Conservation (phyloP, 2,797 vertebrate species). For the Pelochelys cantorii region DNA sequence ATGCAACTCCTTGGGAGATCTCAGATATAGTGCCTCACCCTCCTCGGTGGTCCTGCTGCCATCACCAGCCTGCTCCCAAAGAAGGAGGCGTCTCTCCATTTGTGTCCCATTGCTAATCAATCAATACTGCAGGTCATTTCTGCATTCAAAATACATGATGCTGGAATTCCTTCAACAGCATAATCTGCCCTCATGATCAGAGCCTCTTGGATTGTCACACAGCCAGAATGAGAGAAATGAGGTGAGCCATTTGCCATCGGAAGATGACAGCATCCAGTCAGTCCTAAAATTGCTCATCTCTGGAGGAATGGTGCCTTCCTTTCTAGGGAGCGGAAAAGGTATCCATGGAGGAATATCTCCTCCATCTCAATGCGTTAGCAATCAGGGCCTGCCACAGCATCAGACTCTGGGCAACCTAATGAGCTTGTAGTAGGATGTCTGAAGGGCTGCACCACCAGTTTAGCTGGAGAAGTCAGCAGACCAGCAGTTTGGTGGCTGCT, state of each 20-base stretch:
- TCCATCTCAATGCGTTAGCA: neutral
- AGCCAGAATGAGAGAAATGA: neutral
- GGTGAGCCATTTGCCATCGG: conserved; percentile 11
- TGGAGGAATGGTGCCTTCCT: neutral
- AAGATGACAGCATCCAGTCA: conserved; percentile 6
- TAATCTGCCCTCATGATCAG: neutral
- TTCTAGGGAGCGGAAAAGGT: neutral
- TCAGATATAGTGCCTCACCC: neutral
- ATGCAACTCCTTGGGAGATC: neutral
- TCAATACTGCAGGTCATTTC: neutral
- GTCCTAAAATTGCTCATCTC: neutral
- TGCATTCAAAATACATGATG: neutral
- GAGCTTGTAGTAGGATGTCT: neutral
- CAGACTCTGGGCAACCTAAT: neutral
- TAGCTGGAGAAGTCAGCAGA: neutral
- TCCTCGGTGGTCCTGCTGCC: neutral
- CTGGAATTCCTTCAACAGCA: neutral
- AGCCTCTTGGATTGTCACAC: neutral
- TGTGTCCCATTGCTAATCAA: neutral
- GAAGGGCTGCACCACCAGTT: neutral
- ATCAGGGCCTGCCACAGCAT: neutral
- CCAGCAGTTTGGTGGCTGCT: neutral
- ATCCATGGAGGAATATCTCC: neutral
- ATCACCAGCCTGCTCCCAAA: neutral
- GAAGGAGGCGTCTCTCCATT: neutral